These are phyloP conservation scores for Coccyzus lansbergi DNA, from an alignment of 2,797 vertebrate genomes.

Conservation along the genomic window DNA sequence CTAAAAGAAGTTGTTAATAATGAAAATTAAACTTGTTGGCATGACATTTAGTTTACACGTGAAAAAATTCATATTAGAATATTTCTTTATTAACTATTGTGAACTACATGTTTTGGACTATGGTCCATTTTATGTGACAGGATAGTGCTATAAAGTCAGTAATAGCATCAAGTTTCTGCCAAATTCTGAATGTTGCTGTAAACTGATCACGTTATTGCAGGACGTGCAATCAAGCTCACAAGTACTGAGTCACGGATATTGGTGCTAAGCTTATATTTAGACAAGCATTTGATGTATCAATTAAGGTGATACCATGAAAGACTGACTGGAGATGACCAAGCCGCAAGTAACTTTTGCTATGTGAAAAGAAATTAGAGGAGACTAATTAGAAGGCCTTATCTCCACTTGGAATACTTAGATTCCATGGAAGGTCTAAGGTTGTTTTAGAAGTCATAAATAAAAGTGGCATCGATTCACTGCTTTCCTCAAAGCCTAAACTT, in stretches of 20 bases:
- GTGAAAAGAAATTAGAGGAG: not conserved
- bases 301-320: slow-evolving; percentile 10
- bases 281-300: slow-evolving; percentile 38
- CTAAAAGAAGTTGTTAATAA: not conserved
- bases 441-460: not conserved
- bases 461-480: not conserved
- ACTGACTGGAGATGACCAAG: not conserved
- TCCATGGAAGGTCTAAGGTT: not conserved
- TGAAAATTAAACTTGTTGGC: not conserved
- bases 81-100: not conserved
- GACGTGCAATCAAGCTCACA: slow-evolving; percentile 6
- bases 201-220: not conserved
- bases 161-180: not conserved
- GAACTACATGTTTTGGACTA: not conserved
- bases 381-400: not conserved
- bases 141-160: not conserved
- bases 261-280: slow-evolving; percentile 29
- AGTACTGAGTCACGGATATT: not conserved
- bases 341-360: not conserved
- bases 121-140: not conserved
- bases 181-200: not conserved
- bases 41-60: not conserved
- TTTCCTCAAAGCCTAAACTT: not conserved
- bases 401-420: not conserved
- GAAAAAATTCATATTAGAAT: not conserved